Evolutionary conservation across 37 sponge, comb jelly and placozoan genomes (phyloP).

Genomic region (Spongia lamella): DNA sequence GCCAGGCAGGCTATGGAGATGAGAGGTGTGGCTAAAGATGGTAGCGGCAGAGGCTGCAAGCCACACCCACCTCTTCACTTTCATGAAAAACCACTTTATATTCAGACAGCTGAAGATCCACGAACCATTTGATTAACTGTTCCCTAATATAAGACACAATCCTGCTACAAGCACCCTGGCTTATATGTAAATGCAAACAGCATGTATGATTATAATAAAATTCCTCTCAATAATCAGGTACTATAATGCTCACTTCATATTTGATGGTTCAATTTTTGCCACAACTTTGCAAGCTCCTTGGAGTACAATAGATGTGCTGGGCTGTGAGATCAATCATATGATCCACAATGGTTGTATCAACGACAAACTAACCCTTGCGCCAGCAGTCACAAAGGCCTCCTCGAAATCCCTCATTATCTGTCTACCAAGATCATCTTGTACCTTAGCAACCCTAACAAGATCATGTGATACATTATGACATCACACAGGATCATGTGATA

Average conservation of each 20-base stretch:
- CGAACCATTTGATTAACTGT: constrained; percentile 85
- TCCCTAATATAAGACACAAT: constrained; percentile 57
- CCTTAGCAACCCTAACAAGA: constrained; percentile 46
- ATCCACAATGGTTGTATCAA: too few species aligned
- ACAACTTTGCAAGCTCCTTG: constrained; percentile 43
- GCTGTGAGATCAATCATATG: neutral
- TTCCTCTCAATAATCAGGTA: neutral
- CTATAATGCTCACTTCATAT: neutral
- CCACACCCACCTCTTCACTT: constrained; percentile 57
- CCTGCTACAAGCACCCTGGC: neutral
- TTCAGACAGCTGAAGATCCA: constrained; percentile 90
- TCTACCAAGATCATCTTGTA: constrained; percentile 75
- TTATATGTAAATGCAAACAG: constrained; percentile 11
- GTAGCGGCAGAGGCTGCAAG: neutral
- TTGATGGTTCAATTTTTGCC: constrained; percentile 1
- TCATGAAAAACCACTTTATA: constrained; percentile 91
- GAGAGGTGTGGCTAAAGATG: constrained; percentile 9
- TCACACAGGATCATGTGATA: too few species aligned
- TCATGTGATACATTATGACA: neutral
- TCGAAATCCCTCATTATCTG: constrained; percentile 93
- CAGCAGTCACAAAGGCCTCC: constrained; percentile 71
- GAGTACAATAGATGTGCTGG: neutral
- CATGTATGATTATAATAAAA: too few species aligned
- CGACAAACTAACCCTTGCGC: constrained; percentile 56
- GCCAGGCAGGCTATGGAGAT: constrained; percentile 77